phyloP scores from a whole-genome alignment of 2,888 invertebrate genomes.

The Sinhomidia bicolor region DNA sequence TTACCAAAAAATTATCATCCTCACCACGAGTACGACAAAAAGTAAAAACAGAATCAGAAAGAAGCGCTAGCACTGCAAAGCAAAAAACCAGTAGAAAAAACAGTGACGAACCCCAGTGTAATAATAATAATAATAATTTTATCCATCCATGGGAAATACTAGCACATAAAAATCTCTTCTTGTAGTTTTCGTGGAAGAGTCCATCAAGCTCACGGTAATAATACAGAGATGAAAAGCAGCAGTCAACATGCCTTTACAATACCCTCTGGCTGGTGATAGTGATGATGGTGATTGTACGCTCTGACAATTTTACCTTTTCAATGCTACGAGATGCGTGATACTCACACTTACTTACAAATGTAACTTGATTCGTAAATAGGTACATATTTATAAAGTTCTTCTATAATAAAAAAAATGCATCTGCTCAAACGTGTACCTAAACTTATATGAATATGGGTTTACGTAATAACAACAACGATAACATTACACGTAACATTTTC shows the following conservation, averaged over 20 bases:
- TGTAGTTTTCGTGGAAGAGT: constrained; percentile 45
- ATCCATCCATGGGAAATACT: constrained; percentile 23
- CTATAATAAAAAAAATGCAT: constrained; percentile 35
- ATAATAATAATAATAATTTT: constrained; percentile 22
- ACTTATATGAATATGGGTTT: not conserved
- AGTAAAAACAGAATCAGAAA: not conserved
- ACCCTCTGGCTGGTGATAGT: not conserved
- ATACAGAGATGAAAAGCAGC: not conserved
- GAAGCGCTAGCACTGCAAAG: not conserved
- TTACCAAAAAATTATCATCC: not conserved
- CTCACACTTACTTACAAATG: too few relatives aligned
- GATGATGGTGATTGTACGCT: not conserved
- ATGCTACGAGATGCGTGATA: not conserved
- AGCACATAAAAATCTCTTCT: constrained; percentile 6
- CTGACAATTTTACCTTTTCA: constrained; percentile 18
- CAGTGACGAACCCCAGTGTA: not conserved
- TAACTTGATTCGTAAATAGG: too few relatives aligned
- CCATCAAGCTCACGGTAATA: not conserved
- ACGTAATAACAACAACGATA: not conserved
- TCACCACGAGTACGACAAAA: not conserved
- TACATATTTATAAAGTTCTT: not conserved
- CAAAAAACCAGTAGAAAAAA: not conserved
- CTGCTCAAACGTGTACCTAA: not conserved
- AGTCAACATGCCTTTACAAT: not conserved
- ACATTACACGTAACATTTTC: constrained; percentile 1